phyloP scores from a whole-genome alignment of 2,797 vertebrate genomes.

The Coracias cyanogaster region DNA sequence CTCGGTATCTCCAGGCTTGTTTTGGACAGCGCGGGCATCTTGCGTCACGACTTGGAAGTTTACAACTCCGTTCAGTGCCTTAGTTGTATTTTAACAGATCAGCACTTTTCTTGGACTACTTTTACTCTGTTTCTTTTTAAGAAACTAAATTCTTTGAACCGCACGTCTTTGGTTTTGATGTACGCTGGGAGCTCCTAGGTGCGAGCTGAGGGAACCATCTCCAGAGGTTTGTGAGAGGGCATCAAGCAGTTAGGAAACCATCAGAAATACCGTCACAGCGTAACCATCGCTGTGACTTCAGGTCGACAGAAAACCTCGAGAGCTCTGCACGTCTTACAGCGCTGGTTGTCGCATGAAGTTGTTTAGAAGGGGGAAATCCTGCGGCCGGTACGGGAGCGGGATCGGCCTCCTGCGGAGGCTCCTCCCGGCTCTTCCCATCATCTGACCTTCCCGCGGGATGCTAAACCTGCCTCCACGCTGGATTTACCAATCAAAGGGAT shows the following conservation, averaged over 20 bases:
- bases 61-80: conserved; percentile 55
- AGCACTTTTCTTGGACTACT: not conserved
- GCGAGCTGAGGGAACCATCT: not conserved
- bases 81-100: not conserved
- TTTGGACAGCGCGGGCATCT: fast-evolving
- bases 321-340: fast-evolving
- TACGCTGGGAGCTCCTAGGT: fast-evolving
- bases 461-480: not conserved
- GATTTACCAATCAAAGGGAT: fast-evolving
- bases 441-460: fast-evolving
- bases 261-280: fast-evolving
- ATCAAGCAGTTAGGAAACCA: not conserved
- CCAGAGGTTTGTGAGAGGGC: not conserved
- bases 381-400: not conserved
- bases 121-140: not conserved
- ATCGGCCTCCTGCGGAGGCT: not conserved
- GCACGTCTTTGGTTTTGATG: not conserved
- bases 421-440: not conserved
- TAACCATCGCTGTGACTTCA: fast-evolving
- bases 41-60: not conserved
- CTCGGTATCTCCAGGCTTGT: fast-evolving
- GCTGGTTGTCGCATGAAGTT: fast-evolving
- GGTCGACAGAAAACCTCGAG: fast-evolving
- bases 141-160: not conserved
- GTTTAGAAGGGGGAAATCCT: not conserved